Conservation (phyloP, 2,113 vertebrate species). For the Phylloscopus whistleri region DNA sequence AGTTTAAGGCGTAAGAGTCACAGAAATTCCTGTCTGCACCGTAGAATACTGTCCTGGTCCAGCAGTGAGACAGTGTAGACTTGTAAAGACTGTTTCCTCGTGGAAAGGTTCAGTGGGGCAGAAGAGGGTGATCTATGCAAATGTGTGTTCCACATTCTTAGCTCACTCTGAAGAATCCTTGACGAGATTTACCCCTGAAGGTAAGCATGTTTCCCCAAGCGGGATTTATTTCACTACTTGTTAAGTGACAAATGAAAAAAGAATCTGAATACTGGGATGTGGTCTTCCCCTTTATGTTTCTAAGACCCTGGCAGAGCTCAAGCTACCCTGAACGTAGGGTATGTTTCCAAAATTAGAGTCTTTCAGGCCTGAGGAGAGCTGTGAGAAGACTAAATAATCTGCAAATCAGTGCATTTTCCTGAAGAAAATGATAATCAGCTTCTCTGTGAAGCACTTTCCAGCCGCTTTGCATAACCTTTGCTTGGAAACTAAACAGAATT, state of each 20-base stretch:
- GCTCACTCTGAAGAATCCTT: not conserved
- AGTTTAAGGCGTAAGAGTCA: not conserved
- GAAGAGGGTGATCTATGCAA: not conserved
- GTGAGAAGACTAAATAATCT: not conserved
- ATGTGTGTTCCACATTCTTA: not conserved
- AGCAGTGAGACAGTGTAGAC: not conserved
- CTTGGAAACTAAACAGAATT: conserved; percentile 83
- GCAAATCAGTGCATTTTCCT: not conserved
- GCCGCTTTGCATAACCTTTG: conserved; percentile 66
- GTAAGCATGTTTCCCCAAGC: not conserved
- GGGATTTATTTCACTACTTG: not conserved
- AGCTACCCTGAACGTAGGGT: not conserved
- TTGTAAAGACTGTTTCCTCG: not conserved
- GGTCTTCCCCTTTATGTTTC: not conserved
- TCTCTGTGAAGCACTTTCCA: conserved; percentile 75
- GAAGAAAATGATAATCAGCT: conserved; percentile 14
- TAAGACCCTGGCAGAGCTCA: not conserved
- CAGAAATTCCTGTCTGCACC: not conserved
- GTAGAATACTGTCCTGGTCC: not conserved
- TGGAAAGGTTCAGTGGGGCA: not conserved
- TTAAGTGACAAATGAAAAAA: not conserved
- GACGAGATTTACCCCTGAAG: not conserved
- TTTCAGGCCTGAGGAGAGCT: not conserved
- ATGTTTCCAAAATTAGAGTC: not conserved
- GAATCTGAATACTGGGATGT: not conserved